A percentile compares a stretch with the other conserved stretches of the same genome.
phyloP scores from a whole-genome alignment of 2,113 vertebrate species.

The Chunga burmeisteri region DNA sequence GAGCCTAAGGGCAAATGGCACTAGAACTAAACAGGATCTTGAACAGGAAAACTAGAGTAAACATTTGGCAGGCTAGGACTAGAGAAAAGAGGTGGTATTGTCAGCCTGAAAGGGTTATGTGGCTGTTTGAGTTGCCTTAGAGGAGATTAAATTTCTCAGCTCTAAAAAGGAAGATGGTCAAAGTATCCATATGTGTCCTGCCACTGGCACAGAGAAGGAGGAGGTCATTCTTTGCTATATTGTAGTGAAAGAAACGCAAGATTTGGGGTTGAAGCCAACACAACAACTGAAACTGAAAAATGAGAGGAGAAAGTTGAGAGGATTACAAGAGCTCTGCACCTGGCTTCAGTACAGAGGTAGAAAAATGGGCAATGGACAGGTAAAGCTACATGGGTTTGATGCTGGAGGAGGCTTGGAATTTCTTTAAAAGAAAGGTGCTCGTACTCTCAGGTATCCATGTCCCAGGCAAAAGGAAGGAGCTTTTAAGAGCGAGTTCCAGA shows the following conservation, averaged over 20 bases:
- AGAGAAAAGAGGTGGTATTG: background rate
- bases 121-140: background rate
- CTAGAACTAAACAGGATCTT: background rate
- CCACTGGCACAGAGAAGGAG: background rate
- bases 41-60: background rate
- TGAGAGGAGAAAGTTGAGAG: background rate
- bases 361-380: background rate
- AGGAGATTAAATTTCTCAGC: background rate
- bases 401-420: background rate
- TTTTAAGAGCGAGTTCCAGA: background rate
- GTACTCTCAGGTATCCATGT: background rate
- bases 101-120: background rate
- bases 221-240: background rate
- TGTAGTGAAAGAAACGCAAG: background rate
- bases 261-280: background rate
- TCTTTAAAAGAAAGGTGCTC: background rate
- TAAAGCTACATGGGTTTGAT: background rate
- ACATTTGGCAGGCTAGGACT: background rate
- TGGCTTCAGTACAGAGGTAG: background rate
- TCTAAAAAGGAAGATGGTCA: background rate
- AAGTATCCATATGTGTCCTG: accelerated
- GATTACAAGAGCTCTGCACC: background rate
- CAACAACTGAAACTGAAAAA: background rate
- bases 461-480: background rate
- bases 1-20: background rate